Evolutionary conservation across 2,113 vertebrate species (phyloP).

Genomic region (Cairina moschata): DNA sequence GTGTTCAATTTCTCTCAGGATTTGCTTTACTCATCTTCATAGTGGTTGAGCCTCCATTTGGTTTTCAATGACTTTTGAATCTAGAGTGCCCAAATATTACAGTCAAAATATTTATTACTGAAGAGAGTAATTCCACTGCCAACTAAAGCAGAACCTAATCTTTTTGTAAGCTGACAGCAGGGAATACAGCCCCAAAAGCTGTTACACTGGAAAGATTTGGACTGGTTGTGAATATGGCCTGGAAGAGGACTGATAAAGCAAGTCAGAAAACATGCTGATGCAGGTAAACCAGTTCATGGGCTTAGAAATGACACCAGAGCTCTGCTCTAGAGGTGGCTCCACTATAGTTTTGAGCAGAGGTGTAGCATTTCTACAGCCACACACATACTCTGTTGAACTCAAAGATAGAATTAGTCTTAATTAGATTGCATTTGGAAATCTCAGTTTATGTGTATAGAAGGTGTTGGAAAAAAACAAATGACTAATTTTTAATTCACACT

Average conservation of each 20-base stretch:
- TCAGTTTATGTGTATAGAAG: neutral
- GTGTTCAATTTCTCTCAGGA: neutral
- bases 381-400: neutral
- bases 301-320: neutral
- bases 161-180: neutral
- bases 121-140: neutral
- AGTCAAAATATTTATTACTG: neutral
- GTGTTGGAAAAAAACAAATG: neutral
- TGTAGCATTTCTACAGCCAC: neutral
- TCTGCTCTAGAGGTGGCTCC: neutral
- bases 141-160: neutral
- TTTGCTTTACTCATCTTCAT: neutral
- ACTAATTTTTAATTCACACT: neutral
- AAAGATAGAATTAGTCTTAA: neutral
- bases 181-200: neutral
- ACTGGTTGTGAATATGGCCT: neutral
- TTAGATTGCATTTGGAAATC: neutral
- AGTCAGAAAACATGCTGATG: neutral
- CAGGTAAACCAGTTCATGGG: neutral
- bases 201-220: neutral
- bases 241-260: neutral
- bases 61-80: neutral
- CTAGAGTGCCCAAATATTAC: neutral
- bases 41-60: neutral
- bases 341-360: neutral